These are phyloP conservation scores for Colaptes auratus DNA, from an alignment of 2,113 vertebrate species.

Conservation along the genomic window DNA sequence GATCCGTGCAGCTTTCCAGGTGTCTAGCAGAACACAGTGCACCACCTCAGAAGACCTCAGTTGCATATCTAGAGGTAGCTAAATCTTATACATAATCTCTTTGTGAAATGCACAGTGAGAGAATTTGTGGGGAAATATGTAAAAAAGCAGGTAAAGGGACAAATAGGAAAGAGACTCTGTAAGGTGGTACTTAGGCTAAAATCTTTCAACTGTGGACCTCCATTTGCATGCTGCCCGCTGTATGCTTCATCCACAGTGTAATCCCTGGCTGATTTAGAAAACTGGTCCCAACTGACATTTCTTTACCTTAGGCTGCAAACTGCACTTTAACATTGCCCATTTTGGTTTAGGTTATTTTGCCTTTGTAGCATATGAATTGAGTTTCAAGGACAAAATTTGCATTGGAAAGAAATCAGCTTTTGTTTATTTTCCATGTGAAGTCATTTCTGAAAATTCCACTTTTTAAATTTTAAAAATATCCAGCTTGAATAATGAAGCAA, in stretches of 20 bases:
- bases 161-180: not conserved
- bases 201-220: not conserved
- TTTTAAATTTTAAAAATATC: not conserved
- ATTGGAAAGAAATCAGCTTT: not conserved
- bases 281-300: not conserved
- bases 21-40: not conserved
- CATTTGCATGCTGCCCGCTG: fast-evolving
- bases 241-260: not conserved
- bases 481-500: conserved; percentile 7
- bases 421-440: not conserved
- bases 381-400: not conserved
- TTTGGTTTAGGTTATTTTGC: not conserved
- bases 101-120: not conserved
- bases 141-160: not conserved
- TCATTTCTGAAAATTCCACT: not conserved
- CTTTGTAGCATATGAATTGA: not conserved
- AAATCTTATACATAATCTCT: not conserved
- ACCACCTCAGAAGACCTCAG: not conserved
- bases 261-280: not conserved
- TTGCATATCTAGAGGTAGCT: not conserved
- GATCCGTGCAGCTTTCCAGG: not conserved
- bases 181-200: not conserved
- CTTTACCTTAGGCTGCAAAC: not conserved
- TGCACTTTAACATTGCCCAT: not conserved
- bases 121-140: not conserved